Conservation (phyloP, 2,888 invertebrate species). For the Acleris sparsana region DNA sequence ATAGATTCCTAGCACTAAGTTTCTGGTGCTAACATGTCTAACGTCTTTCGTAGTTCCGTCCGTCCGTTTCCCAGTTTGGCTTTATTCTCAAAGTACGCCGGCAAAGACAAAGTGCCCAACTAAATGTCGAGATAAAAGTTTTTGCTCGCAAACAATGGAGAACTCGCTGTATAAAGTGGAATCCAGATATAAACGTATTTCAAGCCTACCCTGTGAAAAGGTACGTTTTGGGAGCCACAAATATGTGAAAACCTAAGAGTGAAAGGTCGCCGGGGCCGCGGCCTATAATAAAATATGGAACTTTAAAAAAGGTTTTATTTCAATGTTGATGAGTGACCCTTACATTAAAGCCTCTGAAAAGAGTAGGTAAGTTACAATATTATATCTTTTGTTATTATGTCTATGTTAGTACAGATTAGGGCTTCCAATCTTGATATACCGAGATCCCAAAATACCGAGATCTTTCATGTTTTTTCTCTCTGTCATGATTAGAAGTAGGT, state of each 20-base stretch:
- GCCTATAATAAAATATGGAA: conserved; percentile 1
- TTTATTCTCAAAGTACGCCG: conserved; percentile 2
- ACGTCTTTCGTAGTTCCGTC: neutral
- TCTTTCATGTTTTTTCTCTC: too few species aligned
- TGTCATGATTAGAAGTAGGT: too few species aligned
- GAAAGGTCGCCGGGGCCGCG: neutral
- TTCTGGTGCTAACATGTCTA: conserved; percentile 2
- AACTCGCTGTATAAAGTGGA: neutral
- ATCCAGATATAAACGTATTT: conserved; percentile 4
- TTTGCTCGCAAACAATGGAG: conserved; percentile 17
- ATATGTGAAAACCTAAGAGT: neutral
- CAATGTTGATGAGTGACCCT: too few species aligned
- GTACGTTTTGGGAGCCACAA: conserved; percentile 5
- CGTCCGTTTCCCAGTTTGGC: neutral
- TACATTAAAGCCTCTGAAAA: too few species aligned
- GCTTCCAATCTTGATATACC: too few species aligned
- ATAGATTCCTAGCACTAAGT: neutral
- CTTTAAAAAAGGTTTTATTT: too few species aligned
- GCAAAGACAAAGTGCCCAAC: conserved; percentile 15
- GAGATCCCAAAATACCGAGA: too few species aligned
- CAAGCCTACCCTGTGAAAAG: neutral
- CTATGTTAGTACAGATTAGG: too few species aligned
- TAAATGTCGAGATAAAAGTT: conserved; percentile 29
- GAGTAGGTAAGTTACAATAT: too few species aligned
- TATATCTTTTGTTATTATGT: too few species aligned